A percentile compares a stretch with the other conserved stretches of the same genome.
These are phyloP conservation scores for Lacerta agilis DNA, from an alignment of 2,797 vertebrate genomes.

Conservation along the genomic window DNA sequence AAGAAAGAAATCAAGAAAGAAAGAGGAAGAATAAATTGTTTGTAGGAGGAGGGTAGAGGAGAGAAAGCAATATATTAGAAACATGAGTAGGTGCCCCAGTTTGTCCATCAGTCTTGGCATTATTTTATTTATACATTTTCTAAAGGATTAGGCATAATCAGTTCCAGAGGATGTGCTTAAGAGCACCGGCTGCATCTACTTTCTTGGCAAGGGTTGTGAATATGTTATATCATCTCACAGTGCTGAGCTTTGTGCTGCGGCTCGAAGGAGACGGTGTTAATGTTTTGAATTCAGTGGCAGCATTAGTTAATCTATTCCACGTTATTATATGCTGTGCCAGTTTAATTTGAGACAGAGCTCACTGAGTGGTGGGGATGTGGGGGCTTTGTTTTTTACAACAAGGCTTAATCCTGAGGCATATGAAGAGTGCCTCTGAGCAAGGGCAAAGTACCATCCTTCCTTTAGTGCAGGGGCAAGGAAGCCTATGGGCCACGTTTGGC, in stretches of 20 bases:
- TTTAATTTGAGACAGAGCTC: conserved; percentile 9
- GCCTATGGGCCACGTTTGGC: too few relatives aligned
- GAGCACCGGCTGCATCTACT: conserved; percentile 68
- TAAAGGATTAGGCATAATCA: conserved; percentile 75
- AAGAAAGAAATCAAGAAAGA: too few relatives aligned
- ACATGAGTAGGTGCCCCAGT: conserved; percentile 75
- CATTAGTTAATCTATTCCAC: neutral
- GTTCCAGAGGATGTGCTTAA: conserved; percentile 77
- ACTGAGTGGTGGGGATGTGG: neutral
- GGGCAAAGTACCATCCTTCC: neutral
- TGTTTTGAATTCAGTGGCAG: conserved; percentile 38
- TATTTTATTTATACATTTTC: conserved; percentile 76
- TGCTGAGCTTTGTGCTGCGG: conserved; percentile 37
- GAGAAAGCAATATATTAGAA: conserved; percentile 69
- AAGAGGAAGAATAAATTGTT: neutral
- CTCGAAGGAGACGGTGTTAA: conserved; percentile 50
- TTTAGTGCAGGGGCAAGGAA: neutral
- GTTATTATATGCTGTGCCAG: neutral
- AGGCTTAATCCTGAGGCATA: neutral
- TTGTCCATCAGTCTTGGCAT: conserved; percentile 76
- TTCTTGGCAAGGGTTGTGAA: conserved; percentile 73
- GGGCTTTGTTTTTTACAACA: neutral
- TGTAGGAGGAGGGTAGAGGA: neutral
- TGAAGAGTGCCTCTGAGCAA: neutral
- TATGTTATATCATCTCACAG: conserved; percentile 67